phyloP scores from a whole-genome alignment of 2,888 invertebrate genomes.

The Aspidiotus rigidus region DNA sequence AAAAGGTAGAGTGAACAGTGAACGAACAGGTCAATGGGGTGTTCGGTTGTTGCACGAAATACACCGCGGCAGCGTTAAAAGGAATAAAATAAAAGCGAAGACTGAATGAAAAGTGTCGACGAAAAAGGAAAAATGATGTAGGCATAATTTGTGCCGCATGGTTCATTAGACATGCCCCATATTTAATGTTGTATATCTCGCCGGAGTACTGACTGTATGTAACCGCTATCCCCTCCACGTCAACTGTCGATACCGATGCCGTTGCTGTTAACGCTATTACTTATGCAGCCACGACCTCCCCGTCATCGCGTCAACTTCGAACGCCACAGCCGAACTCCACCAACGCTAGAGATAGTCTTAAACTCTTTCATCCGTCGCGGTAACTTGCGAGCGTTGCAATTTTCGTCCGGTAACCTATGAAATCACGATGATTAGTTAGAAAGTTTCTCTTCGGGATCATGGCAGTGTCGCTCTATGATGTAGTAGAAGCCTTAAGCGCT shows the following conservation, averaged over 20 bases:
- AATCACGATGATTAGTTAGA: too few species aligned
- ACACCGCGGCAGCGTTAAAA: conserved; percentile 25
- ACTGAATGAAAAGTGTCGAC: conserved; percentile 33
- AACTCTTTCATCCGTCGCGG: too few species aligned
- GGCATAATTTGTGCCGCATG: conserved; percentile 37
- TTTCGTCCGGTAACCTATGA: too few species aligned
- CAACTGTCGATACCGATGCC: conserved; percentile 16
- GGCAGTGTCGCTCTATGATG: too few species aligned
- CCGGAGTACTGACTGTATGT: conserved; percentile 11
- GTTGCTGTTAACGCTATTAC: background rate
- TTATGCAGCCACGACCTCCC: background rate
- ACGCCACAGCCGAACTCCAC: too few species aligned
- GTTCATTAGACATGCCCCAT: conserved; percentile 37
- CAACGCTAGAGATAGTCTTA: too few species aligned
- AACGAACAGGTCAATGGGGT: conserved; percentile 31
- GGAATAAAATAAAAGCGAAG: conserved; percentile 33
- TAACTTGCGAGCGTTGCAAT: too few species aligned
- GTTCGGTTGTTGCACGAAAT: conserved; percentile 24
- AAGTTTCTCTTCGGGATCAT: too few species aligned
- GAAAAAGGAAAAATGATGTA: conserved; percentile 29
- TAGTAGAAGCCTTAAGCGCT: too few species aligned
- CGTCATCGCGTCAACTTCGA: too few species aligned
- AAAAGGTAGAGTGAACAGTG: too few species aligned
- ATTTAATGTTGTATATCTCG: conserved; percentile 36
- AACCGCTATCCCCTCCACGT: conserved; percentile 13